Evolutionary conservation across 1,140 invertebrate genomes (phyloP), one percentile per base, ranked within the genome.

Genomic region (Triops longicaudatus): DNA sequence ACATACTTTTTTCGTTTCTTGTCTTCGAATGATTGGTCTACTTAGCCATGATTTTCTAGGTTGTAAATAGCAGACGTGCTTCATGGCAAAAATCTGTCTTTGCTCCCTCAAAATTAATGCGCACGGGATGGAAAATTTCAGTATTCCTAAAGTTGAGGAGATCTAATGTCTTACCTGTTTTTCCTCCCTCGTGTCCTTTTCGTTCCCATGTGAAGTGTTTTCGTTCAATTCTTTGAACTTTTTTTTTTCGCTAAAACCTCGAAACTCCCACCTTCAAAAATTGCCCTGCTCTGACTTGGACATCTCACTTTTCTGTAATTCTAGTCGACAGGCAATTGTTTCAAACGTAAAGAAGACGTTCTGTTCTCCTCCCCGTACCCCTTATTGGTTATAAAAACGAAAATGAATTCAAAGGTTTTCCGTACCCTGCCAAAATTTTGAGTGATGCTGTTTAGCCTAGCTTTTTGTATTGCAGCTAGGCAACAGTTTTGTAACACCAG

Each of bases 261-360:
- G 50, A 63, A 17, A 50, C 17, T 22, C 72, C 72, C 76, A 27
- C 72, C 27, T 73, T 73, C 41, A 37, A 73, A 73, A 77, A 42
- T 50, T 75, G 42, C 74, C 41, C 74, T 43, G 42, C 41, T 75
- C 74, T 44, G 74, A 63, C 50, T 63, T 63, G 1, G 50, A 63
- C 50, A 63, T 63, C 50, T 63, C n/a, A 63, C 22, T 63, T 63
- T 63, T 63, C 17, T 63, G n/a, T 63, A 63, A 63, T 17, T 63
- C 50, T 63, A 63, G 50, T 63, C 50, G 50, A 63, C 50, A 63
- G 50, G 50, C 50, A 63, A 63, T 63, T 63, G 10, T n/a, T 63
- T 63, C 6, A 17, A 63, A 63, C 50, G 50, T 63, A 63, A 63
- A n/a, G 50, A 63, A 63, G 50, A 17, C 50, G 22, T 63, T 63